These are phyloP conservation scores for Podarcis raffonei DNA, from an alignment of 2,113 vertebrate genomes.

Conservation along the genomic window DNA sequence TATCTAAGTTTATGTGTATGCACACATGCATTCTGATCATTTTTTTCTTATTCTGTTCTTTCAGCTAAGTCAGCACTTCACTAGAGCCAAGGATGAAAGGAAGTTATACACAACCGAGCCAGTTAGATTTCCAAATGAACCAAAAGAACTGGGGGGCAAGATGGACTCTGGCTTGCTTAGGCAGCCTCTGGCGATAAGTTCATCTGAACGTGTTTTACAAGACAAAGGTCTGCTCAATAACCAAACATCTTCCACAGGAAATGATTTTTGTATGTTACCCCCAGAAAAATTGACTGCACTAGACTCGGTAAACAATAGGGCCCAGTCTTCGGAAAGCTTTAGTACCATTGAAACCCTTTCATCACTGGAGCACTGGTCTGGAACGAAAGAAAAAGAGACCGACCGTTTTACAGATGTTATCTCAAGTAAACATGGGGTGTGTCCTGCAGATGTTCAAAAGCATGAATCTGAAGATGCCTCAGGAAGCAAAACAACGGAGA, in stretches of 20 bases:
- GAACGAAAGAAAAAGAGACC: slow-evolving; percentile 50
- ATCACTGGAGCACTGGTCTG: slow-evolving; percentile 25
- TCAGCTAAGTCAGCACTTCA: slow-evolving; percentile 77
- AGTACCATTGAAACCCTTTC: slow-evolving; percentile 40
- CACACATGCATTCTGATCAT: slow-evolving; percentile 53
- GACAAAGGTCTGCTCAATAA: slow-evolving; percentile 51
- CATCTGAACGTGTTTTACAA: slow-evolving; percentile 59
- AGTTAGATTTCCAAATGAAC: slow-evolving; percentile 71
- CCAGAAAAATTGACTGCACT: slow-evolving; percentile 48
- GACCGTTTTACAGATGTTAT: not conserved
- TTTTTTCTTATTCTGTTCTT: slow-evolving; percentile 70
- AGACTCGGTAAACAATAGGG: slow-evolving; percentile 42
- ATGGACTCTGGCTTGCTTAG: slow-evolving; percentile 50
- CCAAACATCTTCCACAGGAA: slow-evolving; percentile 49
- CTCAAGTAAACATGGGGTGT: slow-evolving; percentile 30
- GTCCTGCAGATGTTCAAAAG: slow-evolving; percentile 45
- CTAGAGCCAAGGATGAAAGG: slow-evolving; percentile 71
- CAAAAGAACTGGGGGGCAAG: slow-evolving; percentile 61
- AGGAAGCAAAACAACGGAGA: slow-evolving; percentile 39
- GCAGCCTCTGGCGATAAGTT: slow-evolving; percentile 56
- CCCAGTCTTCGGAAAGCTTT: slow-evolving; percentile 18
- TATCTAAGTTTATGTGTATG: not conserved
- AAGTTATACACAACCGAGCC: slow-evolving; percentile 64
- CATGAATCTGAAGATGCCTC: slow-evolving; percentile 35
- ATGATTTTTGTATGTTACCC: slow-evolving; percentile 44